Base-by-base conservation (phyloP, 2,888 invertebrate species). In the Rhagium mordax region DNA sequence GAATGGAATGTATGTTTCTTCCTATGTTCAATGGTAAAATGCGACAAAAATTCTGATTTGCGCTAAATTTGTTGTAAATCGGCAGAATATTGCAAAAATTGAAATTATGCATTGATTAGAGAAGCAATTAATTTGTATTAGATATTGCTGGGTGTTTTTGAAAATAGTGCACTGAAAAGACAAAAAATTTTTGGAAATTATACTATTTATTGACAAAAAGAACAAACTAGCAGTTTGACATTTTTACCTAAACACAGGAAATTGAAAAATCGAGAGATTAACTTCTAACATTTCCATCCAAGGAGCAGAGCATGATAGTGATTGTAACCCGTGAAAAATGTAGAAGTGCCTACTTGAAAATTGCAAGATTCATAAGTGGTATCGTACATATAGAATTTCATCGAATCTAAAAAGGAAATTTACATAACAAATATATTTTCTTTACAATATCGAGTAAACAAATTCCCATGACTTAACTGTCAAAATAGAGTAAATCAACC, bases 351-450 rank as follows among this genome's bases (percentile, higher is more conserved):
- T 80, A 79, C 74, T 76, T 75, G 75, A 67, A 73, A 62, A 74
- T 79, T 77, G 74, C 75, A 74, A 76, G 74, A 76, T 78, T 80
- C 77, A 72, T 76, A 74, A 75, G 77, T 79, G 78, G 55, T 71
- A 77, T 77, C 29, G 57, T 78, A 79, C 78, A 78, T 76, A 70
- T 74, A 79, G 64, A 77, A 71, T 57, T 71, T 71, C 62, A 57
- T 69, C 21, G 62, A 74, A 71, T 70, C 72, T 70, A 64, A 75
- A 70, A 67, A 70, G 67, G 61, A 72, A 69, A 20, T 57, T 66
- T 33, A 68, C 61, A 73, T 71, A 70, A 41, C 41, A 66, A 64
- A 64, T 18, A 20, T 47, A 41, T 20, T 29, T 18, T 60, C 27
- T 29, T 65, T 27, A 65, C 27, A 49, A 65, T 65, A 49, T 47